Evolutionary conservation across 2,888 invertebrate genomes (phyloP).

Genomic region (Aspidapion aeneum): DNA sequence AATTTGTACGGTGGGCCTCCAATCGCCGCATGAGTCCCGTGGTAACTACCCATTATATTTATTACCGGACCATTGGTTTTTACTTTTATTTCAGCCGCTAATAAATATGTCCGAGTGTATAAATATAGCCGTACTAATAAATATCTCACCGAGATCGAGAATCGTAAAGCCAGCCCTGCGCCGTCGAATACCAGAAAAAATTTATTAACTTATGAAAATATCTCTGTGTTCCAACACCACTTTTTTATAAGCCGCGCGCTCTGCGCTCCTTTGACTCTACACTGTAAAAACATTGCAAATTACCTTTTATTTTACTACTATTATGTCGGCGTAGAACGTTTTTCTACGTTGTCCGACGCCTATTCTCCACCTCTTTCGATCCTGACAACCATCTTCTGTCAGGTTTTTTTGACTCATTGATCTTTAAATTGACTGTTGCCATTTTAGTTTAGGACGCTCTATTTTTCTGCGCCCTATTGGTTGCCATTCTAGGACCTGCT

Average conservation of each 20-base stretch:
- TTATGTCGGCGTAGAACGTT: no score
- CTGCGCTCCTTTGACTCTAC: neutral
- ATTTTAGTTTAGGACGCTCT: no score
- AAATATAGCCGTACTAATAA: conserved; percentile 45
- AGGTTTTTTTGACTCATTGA: no score
- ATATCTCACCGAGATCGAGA: conserved; percentile 39
- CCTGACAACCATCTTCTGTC: no score
- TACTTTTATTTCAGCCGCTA: conserved; percentile 47
- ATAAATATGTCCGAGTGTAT: conserved; percentile 46
- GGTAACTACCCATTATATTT: conserved; percentile 26
- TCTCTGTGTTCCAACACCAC: conserved; percentile 24
- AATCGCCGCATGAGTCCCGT: conserved; percentile 21
- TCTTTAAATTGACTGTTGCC: no score
- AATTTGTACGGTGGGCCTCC: conserved; percentile 23
- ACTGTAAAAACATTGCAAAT: neutral
- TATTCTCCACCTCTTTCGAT: no score
- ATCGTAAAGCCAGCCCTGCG: conserved; percentile 26
- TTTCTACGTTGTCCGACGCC: no score
- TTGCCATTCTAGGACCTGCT: no score
- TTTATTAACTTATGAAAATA: conserved; percentile 30
- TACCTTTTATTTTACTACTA: no score
- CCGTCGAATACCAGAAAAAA: conserved; percentile 24
- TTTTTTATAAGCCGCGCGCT: conserved; percentile 9
- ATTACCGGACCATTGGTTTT: conserved; percentile 24
- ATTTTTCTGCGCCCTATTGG: no score